Base-by-base conservation (phyloP, 1,140 invertebrate species). In the Drosophila malerkotliana region DNA sequence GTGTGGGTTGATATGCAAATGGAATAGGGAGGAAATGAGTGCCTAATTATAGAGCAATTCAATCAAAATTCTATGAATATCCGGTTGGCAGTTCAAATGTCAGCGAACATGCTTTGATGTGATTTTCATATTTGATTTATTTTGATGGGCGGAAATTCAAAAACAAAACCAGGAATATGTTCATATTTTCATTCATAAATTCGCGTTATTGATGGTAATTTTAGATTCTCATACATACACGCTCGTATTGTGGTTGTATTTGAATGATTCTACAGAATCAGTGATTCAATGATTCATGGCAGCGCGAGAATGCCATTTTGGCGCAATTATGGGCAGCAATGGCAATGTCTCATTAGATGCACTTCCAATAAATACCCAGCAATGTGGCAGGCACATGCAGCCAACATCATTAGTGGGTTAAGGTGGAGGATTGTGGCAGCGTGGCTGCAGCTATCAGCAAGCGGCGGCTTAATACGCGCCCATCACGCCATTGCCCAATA, bases 401-500 rank as follows among this genome's bases (percentile, higher is more conserved):
- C 39, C 45, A 34, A 21, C 18, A 80, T 73, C 82, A 85, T 85
- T 82, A 87, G 73, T 59, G 44, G 56, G 57, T 30, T 56, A 52
- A 64, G 60, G 47, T 34, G 59, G 15, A 10, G 26, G 26, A 28
- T 1, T 47, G 44, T 8, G 18, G 47, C 26, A 37, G 41, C 28
- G 28, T 41, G 48, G 56, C 39, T 14, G 48, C 37, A 12, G 57
- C 68, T 53, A 62, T 61, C 63, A 55, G 57, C 59, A 28, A 67
- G 61, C 68, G 48, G 56, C 14, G 41, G 41, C 41, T 88, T 87
- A 87, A 87, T 87, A 77, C 83, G 62, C 79, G 49, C 59, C 52
- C 66, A 55, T 53, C 82, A 87, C 82, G 82, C 82, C 62, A 87
- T 88, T 68, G 83, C 41, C 79, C 76, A 88, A 87, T 87, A 88